These are phyloP conservation scores for Montipora capitata DNA, from an alignment of 92 coral and sea anemone species.

Conservation along the genomic window DNA sequence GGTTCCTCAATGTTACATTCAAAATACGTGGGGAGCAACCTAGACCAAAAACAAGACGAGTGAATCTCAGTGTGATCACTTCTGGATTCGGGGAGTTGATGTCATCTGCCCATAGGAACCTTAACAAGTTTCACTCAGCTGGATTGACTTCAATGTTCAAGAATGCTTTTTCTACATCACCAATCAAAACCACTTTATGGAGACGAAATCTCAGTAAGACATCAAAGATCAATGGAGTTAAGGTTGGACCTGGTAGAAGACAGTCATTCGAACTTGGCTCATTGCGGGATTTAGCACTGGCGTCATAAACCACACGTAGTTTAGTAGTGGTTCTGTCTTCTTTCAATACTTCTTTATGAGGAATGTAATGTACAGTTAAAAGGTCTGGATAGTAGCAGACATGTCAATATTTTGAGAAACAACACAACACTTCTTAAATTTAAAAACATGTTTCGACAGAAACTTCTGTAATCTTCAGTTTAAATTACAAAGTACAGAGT, in stretches of 20 bases:
- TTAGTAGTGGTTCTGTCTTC: conserved; percentile 33
- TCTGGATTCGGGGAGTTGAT: conserved; percentile 38
- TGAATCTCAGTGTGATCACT: conserved; percentile 38
- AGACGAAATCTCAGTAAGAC: background rate
- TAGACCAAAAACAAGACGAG: conserved; percentile 61
- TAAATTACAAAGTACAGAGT: no score
- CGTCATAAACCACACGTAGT: conserved; percentile 11
- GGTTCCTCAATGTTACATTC: conserved; percentile 45
- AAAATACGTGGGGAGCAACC: conserved; percentile 50
- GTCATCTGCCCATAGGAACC: conserved; percentile 57
- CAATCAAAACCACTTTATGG: background rate
- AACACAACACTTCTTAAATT: no score
- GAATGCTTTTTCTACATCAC: conserved; percentile 21
- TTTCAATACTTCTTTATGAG: conserved; percentile 2
- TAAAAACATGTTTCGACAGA: no score
- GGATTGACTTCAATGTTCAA: conserved; percentile 41
- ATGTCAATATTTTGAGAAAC: no score
- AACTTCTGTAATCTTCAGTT: no score
- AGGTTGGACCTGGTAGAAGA: background rate
- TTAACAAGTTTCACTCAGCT: conserved; percentile 16
- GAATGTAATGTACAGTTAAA: conserved; percentile 8
- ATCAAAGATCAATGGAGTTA: conserved; percentile 3
- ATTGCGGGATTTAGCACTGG: background rate
- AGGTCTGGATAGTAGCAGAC: no score
- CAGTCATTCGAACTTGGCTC: background rate